Evolutionary conservation across 2,888 invertebrate genomes (phyloP), one percentile per base, ranked within the genome.

Genomic region (Drosophila limbata): DNA sequence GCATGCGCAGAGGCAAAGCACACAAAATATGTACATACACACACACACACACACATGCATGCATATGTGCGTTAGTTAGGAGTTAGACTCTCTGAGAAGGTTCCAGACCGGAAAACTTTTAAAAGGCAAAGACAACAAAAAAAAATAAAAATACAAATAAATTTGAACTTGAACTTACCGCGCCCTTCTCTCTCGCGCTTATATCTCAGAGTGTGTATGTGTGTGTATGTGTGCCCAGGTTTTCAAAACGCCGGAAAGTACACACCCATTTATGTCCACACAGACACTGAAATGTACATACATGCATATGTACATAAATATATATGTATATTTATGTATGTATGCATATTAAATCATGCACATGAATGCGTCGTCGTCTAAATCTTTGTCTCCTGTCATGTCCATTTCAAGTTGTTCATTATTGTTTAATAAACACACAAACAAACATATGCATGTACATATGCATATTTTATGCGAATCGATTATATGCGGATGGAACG

Each of bases 91-190:
- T 68, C 59, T 45, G 17, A 39, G 37, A 44, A 61, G 55, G 42
- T 45, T 45, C 56, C 25, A 57, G 53, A 56, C 84, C 87, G 72
- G 75, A 86, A 85, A 81, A 68, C 60, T 21, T 25, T 69, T 31
- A 64, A 48, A 55, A 69, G 47, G 51, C 59, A 56, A 40, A 44
- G 33, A 28, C 28, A 28, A 28, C 28, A 55, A 48, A 9, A 62
- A 67, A 55, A 68, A 77, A 70, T n/a, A 82, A 75, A 44, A 77
- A 86, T 81, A 81, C 73, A 88, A 83, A 81, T 79, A 77, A 81
- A 81, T 84, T 84, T 84, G 88, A 84, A 84, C 84, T 84, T 84
- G 84, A 84, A 88, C 84, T 84, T 84, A 79, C 84, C 82, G 71
- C 83, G 64, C 82, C 77, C 63, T 59, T 31, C 61, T 39, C 67